phyloP scores from a whole-genome alignment of 1,140 invertebrate genomes.

The Lycorma delicatula region DNA sequence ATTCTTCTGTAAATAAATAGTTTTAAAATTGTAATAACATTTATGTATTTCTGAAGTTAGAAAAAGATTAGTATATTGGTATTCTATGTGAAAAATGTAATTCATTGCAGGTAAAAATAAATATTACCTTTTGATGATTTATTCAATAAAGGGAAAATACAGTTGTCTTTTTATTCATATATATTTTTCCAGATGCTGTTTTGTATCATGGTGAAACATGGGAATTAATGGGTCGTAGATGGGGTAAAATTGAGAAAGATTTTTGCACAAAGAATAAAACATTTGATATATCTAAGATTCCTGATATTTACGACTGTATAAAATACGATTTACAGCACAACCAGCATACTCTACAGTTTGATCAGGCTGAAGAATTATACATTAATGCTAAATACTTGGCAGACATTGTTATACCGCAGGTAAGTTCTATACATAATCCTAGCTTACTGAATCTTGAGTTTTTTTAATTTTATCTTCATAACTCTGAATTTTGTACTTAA shows the following conservation, averaged over 20 bases:
- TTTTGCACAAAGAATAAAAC: slow-evolving; percentile 86
- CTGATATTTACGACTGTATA: slow-evolving; percentile 99
- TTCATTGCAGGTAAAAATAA: too few relatives aligned
- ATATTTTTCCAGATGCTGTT: slow-evolving; percentile 63
- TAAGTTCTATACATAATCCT: slow-evolving; percentile 34
- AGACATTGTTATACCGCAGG: slow-evolving; percentile 97
- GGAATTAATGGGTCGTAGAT: slow-evolving; percentile 95
- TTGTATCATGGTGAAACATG: slow-evolving; percentile 98
- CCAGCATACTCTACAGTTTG: slow-evolving; percentile 87
- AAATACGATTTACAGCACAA: slow-evolving; percentile 99
- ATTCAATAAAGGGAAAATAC: too few relatives aligned
- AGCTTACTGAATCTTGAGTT: too few relatives aligned
- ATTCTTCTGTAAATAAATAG: too few relatives aligned
- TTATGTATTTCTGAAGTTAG: too few relatives aligned
- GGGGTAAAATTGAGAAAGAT: slow-evolving; percentile 99
- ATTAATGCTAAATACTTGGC: slow-evolving; percentile 92
- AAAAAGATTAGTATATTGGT: too few relatives aligned
- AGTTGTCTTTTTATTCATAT: too few relatives aligned
- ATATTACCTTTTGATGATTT: too few relatives aligned
- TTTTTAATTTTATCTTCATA: too few relatives aligned
- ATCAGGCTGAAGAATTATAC: slow-evolving; percentile 90
- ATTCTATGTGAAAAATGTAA: too few relatives aligned
- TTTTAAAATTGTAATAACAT: too few relatives aligned
- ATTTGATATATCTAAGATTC: slow-evolving; percentile 98
- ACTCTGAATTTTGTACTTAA: too few relatives aligned